These are phyloP conservation scores for Macrosiphum euphorbiae DNA, from an alignment of 2,888 invertebrate species.

Conservation along the genomic window DNA sequence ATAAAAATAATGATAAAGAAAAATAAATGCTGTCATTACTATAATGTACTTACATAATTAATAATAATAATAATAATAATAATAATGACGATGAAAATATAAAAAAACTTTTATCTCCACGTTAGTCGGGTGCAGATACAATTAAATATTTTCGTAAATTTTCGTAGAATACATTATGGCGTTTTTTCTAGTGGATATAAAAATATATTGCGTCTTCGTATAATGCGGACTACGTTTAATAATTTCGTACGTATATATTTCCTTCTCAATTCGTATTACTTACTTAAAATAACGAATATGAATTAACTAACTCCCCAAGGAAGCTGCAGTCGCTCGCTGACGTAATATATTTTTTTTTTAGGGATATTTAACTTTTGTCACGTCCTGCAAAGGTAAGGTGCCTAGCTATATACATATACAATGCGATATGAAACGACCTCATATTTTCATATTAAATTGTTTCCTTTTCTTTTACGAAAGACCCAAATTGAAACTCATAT, in stretches of 20 bases:
- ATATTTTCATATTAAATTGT: slow-evolving; percentile 44
- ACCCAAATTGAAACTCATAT: slow-evolving; percentile 48
- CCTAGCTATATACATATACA: neutral
- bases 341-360: neutral
- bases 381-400: neutral
- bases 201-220: neutral
- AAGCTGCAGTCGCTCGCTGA: neutral
- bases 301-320: neutral
- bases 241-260: neutral
- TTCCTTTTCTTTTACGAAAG: neutral
- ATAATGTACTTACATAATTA: neutral
- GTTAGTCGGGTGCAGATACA: neutral
- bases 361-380: slow-evolving; percentile 29
- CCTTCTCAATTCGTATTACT: neutral
- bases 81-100: neutral
- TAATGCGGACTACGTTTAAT: neutral
- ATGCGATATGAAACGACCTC: slow-evolving; percentile 31
- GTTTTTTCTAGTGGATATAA: neutral
- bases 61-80: neutral
- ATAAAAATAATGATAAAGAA: neutral
- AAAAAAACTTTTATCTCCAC: neutral
- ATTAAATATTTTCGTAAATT: neutral
- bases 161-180: neutral
- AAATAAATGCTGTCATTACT: neutral
- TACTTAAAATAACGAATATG: slow-evolving; percentile 8